Conservation (phyloP, 2,113 vertebrate species). For the Castor canadensis region DNA sequence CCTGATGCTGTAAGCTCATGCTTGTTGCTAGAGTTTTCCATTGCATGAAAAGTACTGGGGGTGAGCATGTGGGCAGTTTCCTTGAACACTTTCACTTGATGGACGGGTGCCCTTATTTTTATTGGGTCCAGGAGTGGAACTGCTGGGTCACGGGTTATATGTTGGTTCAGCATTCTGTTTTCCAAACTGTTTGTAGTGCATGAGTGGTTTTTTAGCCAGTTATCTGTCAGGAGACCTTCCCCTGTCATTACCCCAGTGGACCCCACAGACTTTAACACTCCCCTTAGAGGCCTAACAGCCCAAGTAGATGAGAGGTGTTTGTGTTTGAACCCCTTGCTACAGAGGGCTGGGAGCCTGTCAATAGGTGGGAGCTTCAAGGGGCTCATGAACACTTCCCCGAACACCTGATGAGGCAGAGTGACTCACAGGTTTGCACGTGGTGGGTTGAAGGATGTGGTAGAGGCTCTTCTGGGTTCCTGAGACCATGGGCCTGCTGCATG, state of each 20-base stretch:
- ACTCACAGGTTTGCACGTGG: background rate
- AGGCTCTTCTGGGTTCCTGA: background rate
- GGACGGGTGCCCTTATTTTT: background rate
- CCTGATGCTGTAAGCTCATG: background rate
- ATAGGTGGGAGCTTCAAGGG: background rate
- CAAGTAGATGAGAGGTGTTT: background rate
- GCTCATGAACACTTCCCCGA: background rate
- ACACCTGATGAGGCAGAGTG: background rate
- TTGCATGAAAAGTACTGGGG: background rate
- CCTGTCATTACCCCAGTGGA: background rate
- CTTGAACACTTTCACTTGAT: background rate
- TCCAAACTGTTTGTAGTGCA: background rate
- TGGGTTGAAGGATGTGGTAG: slow-evolving; percentile 70
- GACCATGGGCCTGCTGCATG: background rate
- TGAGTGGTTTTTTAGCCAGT: too few relatives aligned
- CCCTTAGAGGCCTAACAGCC: background rate
- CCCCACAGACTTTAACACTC: background rate
- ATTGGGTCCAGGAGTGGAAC: background rate
- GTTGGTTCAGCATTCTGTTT: background rate
- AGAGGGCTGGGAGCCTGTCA: background rate
- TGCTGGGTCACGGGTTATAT: background rate
- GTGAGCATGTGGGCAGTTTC: background rate
- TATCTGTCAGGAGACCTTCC: background rate
- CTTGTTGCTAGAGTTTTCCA: background rate
- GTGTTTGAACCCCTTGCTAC: background rate